A percentile compares a stretch with the other conserved stretches of the same genome.
phyloP scores from a whole-genome alignment of 2,797 vertebrate species.

The Vipera latastei region DNA sequence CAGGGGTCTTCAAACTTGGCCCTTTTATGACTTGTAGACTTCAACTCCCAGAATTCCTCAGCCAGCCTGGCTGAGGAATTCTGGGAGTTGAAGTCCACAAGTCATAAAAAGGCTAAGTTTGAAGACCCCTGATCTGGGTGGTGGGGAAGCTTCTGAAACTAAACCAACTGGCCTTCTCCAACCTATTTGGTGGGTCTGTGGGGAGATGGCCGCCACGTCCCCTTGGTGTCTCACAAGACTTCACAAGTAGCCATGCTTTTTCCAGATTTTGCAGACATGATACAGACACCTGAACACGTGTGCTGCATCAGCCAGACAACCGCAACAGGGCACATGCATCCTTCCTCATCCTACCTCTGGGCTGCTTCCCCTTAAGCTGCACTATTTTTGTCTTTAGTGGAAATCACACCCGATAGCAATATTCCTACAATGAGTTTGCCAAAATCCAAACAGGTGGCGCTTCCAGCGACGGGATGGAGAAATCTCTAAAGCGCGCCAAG shows the following conservation, averaged over 20 bases:
- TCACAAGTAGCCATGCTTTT: not conserved
- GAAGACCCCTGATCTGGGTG: too few relatives aligned
- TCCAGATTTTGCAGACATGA: not conserved
- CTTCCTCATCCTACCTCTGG: accelerated
- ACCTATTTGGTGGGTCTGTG: not conserved
- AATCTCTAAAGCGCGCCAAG: not conserved
- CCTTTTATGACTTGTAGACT: too few relatives aligned
- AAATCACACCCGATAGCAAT: not conserved
- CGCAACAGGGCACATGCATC: accelerated
- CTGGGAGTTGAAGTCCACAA: too few relatives aligned
- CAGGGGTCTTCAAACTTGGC: too few relatives aligned
- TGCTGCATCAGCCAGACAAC: not conserved
- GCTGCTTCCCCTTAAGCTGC: not conserved
- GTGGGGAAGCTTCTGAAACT: too few relatives aligned
- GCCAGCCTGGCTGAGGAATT: too few relatives aligned
- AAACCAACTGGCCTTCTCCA: not conserved
- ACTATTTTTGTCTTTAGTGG: not conserved
- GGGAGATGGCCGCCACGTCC: not conserved
- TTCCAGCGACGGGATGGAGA: not conserved
- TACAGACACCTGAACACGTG: not conserved
- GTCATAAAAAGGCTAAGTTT: too few relatives aligned
- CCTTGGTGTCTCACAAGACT: not conserved
- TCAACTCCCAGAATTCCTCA: too few relatives aligned
- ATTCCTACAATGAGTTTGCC: not conserved
- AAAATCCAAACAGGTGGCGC: accelerated